Percentiles rank a stretch among this genome's conserved stretches.
These are phyloP conservation scores for Tricholaema leucomelas DNA, from an alignment of 2,113 vertebrate genomes.

Conservation along the genomic window DNA sequence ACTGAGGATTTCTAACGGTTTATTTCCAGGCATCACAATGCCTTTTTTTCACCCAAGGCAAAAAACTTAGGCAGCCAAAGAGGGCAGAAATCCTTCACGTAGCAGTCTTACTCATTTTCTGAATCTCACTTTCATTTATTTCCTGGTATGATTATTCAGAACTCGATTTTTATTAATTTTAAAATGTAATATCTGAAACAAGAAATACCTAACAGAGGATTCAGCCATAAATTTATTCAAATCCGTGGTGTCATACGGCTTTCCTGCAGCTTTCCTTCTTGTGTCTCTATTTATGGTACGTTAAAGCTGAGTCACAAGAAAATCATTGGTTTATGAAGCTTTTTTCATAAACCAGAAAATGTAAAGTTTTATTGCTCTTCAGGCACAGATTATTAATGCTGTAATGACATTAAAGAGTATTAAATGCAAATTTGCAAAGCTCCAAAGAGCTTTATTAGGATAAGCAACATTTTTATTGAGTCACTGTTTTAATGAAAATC, in stretches of 20 bases:
- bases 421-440: constrained; percentile 75
- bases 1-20: not conserved
- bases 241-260: not conserved
- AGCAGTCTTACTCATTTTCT: not conserved
- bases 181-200: not conserved
- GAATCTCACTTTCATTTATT: not conserved
- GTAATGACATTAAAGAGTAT: constrained; percentile 72
- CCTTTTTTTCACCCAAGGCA: not conserved
- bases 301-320: constrained; percentile 36
- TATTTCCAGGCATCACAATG: not conserved
- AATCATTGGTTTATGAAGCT: constrained; percentile 43
- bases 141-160: not conserved
- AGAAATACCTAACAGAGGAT: not conserved
- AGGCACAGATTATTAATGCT: constrained; percentile 75
- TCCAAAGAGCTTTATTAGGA: constrained; percentile 68
- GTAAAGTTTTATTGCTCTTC: constrained; percentile 67
- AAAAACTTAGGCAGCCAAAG: not conserved
- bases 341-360: constrained; percentile 64
- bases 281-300: constrained; percentile 13
- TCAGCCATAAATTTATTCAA: constrained; percentile 7
- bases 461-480: constrained; percentile 73
- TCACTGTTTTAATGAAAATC: constrained; percentile 72
- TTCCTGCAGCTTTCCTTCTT: constrained; percentile 14
- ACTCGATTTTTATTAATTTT: not conserved
- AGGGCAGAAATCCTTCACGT: not conserved